Conservation (phyloP, 1,140 invertebrate genomes). For the Latrodectus geometricus region DNA sequence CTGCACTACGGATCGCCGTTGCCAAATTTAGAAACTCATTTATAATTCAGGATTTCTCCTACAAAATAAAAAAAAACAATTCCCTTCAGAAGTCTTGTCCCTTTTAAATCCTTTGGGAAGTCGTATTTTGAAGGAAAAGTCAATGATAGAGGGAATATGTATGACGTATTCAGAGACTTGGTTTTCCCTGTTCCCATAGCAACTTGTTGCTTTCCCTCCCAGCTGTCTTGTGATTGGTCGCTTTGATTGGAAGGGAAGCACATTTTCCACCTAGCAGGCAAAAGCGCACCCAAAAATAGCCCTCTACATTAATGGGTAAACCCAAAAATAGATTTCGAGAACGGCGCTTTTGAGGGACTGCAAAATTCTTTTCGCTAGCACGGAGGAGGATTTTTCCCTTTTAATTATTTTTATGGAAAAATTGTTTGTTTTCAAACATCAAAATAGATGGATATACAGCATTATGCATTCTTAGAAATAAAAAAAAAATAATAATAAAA, state of each 20-base stretch:
- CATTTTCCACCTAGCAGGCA: conserved; percentile 9
- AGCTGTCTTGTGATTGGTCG: conserved; percentile 33
- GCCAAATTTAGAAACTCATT: conserved; percentile 32
- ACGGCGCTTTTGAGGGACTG: conserved; percentile 1
- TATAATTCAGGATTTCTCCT: background rate
- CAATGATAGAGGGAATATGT: conserved; percentile 40
- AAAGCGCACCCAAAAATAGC: conserved; percentile 42
- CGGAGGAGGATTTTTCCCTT: too few relatives aligned
- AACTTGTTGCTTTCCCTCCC: conserved; percentile 56
- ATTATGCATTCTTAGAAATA: too few relatives aligned
- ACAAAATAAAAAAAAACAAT: background rate
- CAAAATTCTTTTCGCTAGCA: conserved; percentile 33
- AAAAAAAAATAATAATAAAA: too few relatives aligned
- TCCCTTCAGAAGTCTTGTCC: background rate
- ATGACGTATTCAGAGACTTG: conserved; percentile 15
- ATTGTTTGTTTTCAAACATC: too few relatives aligned
- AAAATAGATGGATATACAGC: too few relatives aligned
- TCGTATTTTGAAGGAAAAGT: conserved; percentile 27
- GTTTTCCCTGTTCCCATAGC: conserved; percentile 39
- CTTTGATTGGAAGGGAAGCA: conserved; percentile 30
- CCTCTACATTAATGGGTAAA: conserved; percentile 24
- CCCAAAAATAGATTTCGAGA: conserved; percentile 42
- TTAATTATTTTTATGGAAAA: too few relatives aligned
- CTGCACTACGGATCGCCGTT: background rate
- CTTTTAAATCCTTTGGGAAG: background rate